Conservation (phyloP, 2,888 invertebrate species). For the Leucoma salicis region DNA sequence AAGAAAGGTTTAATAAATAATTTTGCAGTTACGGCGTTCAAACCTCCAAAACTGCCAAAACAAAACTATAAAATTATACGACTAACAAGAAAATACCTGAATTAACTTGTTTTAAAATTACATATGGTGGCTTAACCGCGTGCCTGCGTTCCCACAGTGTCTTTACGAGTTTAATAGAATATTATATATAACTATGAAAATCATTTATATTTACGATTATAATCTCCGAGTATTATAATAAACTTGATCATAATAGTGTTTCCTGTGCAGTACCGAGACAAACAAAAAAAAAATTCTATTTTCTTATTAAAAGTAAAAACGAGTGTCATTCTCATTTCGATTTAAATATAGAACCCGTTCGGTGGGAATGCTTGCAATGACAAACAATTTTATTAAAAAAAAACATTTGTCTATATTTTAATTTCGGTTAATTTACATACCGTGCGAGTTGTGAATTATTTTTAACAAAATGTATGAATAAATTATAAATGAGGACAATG, state of each 20-base stretch:
- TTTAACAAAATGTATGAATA: constrained; percentile 72
- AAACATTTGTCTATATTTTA: constrained; percentile 69
- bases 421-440: constrained; percentile 68
- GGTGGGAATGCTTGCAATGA: constrained; percentile 68
- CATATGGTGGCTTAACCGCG: neutral
- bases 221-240: constrained; percentile 14
- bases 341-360: constrained; percentile 45
- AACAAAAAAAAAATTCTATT: constrained; percentile 30
- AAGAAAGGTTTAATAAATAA: no score
- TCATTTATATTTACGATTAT: neutral
- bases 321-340: constrained; percentile 37
- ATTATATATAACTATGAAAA: neutral
- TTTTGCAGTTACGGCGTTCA: no score
- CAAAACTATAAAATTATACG: neutral
- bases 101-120: neutral
- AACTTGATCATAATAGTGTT: constrained; percentile 26
- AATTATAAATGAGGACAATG: constrained; percentile 68
- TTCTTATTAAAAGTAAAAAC: constrained; percentile 31
- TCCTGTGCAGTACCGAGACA: constrained; percentile 14
- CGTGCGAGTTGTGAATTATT: constrained; percentile 55
- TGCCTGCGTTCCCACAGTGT: neutral
- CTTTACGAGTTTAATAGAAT: neutral
- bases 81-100: neutral
- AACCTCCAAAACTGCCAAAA: no score
- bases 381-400: constrained; percentile 49